A percentile compares a stretch with the other conserved stretches of the same genome.
Conservation (phyloP, 2,888 invertebrate species). For the Stomorhina lunata region DNA sequence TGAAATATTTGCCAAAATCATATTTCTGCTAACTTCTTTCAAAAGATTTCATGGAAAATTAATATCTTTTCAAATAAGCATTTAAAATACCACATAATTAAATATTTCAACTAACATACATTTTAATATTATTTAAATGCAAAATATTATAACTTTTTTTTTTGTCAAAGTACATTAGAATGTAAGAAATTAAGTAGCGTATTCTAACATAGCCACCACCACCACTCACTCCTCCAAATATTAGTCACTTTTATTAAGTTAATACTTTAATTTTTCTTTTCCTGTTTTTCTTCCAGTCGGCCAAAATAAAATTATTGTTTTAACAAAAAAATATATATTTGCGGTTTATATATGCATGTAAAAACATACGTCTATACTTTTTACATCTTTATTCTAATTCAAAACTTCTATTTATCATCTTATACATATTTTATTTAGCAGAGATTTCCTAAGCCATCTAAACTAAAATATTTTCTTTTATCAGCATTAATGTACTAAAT, state of each 20-base stretch:
- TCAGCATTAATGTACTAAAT: conserved; percentile 51
- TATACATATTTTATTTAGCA: not conserved
- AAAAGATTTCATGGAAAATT: not conserved
- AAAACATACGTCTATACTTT: not conserved
- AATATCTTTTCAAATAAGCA: conserved; percentile 39
- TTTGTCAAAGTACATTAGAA: conserved; percentile 7
- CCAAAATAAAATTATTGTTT: conserved; percentile 24
- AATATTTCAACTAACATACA: conserved; percentile 1
- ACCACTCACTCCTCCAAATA: conserved; percentile 42
- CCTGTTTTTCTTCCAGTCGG: not conserved
- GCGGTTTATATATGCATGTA: not conserved
- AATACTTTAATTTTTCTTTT: conserved; percentile 15
- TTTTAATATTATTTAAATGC: not conserved
- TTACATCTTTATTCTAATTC: not conserved
- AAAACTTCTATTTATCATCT: not conserved
- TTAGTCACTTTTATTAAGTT: conserved; percentile 53
- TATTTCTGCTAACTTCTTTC: not conserved
- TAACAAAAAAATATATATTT: not conserved
- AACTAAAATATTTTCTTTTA: conserved; percentile 25
- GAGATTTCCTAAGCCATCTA: not conserved
- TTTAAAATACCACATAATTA: conserved; percentile 43
- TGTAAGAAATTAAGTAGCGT: conserved; percentile 27
- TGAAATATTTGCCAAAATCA: conserved; percentile 30
- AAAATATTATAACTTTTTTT: not conserved
- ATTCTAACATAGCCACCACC: conserved; percentile 16